Evolutionary conservation across 2,797 vertebrate species (phyloP).

Genomic region (Diglossa cyanea): DNA sequence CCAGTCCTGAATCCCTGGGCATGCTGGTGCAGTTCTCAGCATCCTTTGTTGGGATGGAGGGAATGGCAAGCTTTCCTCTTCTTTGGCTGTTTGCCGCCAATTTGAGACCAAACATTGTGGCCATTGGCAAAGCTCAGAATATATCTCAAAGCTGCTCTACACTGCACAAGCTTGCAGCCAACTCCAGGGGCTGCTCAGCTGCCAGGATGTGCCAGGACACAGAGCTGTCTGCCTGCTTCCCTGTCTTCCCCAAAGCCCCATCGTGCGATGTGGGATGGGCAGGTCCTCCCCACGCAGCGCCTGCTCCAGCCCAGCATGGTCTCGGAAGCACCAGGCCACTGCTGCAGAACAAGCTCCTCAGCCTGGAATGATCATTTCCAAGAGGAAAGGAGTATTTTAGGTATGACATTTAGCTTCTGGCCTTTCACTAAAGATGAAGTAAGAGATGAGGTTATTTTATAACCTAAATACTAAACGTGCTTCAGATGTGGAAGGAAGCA

Average conservation of each 20-base stretch:
- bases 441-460: constrained; percentile 4
- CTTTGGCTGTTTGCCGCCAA: neutral
- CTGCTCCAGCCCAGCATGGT: fast-evolving
- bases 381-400: neutral
- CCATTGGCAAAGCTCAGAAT: neutral
- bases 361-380: neutral
- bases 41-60: neutral
- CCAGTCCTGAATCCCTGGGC: neutral
- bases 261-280: fast-evolving
- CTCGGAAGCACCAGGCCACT: fast-evolving
- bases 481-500: neutral
- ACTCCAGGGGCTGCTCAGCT: neutral
- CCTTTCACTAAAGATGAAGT: neutral
- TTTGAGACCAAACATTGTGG: neutral
- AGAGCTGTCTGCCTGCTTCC: neutral
- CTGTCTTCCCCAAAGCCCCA: neutral
- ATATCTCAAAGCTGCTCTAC: neutral
- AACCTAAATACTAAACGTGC: constrained; percentile 10
- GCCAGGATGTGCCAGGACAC: neutral
- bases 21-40: neutral
- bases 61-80: neutral
- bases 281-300: fast-evolving
- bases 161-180: neutral
- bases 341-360: neutral
- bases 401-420: constrained; percentile 18